Base-by-base conservation (phyloP, 2,797 vertebrate species). In the Neosilurus mollespiculum region DNA sequence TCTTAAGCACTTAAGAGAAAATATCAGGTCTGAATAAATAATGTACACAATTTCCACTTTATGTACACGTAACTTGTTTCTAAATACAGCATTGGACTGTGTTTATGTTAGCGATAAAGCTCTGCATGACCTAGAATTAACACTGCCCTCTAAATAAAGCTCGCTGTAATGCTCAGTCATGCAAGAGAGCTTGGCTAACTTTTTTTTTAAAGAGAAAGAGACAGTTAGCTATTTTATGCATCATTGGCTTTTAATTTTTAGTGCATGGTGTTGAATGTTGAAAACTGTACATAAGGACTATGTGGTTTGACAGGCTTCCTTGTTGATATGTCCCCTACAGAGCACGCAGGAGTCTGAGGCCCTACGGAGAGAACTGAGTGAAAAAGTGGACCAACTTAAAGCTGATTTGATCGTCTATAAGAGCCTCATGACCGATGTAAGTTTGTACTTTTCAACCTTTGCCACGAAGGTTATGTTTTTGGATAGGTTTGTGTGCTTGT, bases 341-440 rank as follows among this genome's bases (percentile, higher is more conserved):
- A 96, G 94, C 1, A 95, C 95, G 0, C 94, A 94, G 88, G 96
- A 98, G 85, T 96, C 98, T 0, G 93, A 96, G 9, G 95, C 94
- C 85, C 91, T 98, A 81, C 97, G 97, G 90, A 95, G 95, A 83
- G 96, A 98, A 90, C 90, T 99, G 84, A 97, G 91, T 0, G 96
- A 97, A 90, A 99, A 97, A 91, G 97, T 99, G 14, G 97, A 98
- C 88, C 92, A 96, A 81, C 94, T 99, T 86, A 98, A 97, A 91
- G 95, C 97, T 0, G 98, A 99, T 80, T 94, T 99, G 11, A 97
- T 99, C 88, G 97, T 99, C 90, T 99, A 98, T 93, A 99, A 98
- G 92, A 97, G 97, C 88, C 95, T 99, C 86, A 98, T 99, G 97
- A 97, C 94, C 88, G 98, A 99, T 26, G 98, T 99, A 93, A 97